Evolutionary conservation across 2,797 vertebrate species (phyloP).

Genomic region (Phoebastria nigripes): DNA sequence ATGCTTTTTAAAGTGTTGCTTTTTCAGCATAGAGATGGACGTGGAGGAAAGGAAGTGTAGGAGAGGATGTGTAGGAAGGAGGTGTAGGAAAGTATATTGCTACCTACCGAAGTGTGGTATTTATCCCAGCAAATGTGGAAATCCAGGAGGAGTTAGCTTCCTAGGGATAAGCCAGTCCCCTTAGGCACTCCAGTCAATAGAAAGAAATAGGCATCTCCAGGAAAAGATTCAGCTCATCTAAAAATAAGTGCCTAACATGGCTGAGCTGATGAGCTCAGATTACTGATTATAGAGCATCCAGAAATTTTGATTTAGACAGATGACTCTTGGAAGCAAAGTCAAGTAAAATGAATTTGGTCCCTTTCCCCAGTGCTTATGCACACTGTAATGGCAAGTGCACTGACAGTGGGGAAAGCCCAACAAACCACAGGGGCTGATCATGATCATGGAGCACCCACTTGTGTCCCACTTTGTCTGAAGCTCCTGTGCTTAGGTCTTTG

Average conservation of each 20-base stretch:
- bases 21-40: neutral
- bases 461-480: neutral
- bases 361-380: neutral
- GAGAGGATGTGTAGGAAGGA: neutral
- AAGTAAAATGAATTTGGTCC: neutral
- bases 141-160: neutral
- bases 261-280: neutral
- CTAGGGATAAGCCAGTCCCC: neutral
- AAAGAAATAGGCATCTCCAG: neutral
- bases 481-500: neutral
- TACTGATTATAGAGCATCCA: neutral
- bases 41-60: neutral
- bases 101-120: neutral
- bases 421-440: accelerated
- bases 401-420: neutral
- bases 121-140: neutral
- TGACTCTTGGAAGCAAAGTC: neutral
- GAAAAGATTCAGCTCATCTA: neutral
- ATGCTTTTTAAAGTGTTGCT: neutral
- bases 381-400: neutral
- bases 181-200: neutral
- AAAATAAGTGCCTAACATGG: neutral
- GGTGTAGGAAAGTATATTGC: neutral
- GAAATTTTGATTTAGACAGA: neutral
- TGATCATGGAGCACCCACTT: neutral